Base-by-base conservation (phyloP, 2,888 invertebrate genomes). In the Agriotes lineatus region DNA sequence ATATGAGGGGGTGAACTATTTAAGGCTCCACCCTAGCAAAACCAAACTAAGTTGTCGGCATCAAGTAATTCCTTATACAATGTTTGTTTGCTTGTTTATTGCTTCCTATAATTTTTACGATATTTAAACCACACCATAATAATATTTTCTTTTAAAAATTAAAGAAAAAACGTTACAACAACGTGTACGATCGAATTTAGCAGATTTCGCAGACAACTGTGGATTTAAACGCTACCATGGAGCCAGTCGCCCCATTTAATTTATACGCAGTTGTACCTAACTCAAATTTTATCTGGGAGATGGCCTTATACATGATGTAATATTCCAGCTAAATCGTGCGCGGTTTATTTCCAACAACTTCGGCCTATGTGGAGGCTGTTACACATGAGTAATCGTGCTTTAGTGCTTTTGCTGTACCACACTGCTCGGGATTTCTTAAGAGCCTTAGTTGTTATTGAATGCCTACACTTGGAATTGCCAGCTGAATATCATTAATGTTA, bases 401-500 rank as follows among this genome's bases (percentile, higher is more conserved):
- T 56, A 35, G 44, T 56, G 45, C 45, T 64, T 57, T 48, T 33
- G 35, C 35, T 57, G 12, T 20, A 56, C 33, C 14, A 22, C 48
- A 37, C 44, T 48, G 14, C 56, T 19, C 16, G 48, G 50, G 25
- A 39, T 59, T 65, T 37, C 58, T 65, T 65, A 59, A 59, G 50
- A 52, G 65, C 50, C 35, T 45, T 22, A 65, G 56, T 18, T 63
- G 22, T 57, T 45, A 64, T 64, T 57, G 30, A 64, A 58, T 58
- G 30, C 63, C 2, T 50, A 61, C 61, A 37, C 50, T 50, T 20
- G 20, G 20, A 44, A 62, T 62, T 62, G 37, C 25, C 37, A 39
- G 16, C 37, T 45, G 54, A 63, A 63, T 45, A 45, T 54, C 63
- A 63, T 63, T 63, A 63, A 52, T 39, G 42, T 56, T 56, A 56